Evolutionary conservation across 2,797 vertebrate species (phyloP).

Genomic region (Acanthurus tractus): DNA sequence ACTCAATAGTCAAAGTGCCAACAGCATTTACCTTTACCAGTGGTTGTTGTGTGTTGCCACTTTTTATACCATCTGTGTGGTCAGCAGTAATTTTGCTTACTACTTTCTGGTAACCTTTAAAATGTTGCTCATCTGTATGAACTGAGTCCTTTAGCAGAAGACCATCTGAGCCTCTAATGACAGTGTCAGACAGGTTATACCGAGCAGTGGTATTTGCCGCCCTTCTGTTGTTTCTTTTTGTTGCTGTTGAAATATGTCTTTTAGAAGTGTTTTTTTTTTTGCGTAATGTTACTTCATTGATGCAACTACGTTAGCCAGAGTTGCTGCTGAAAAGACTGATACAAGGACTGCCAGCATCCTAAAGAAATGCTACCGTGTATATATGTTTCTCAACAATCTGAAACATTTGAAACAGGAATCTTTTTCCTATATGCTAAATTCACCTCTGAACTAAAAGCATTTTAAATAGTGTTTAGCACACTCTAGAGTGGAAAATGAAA

Average conservation of each 20-base stretch:
- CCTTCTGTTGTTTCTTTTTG: background rate
- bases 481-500: slow-evolving; percentile 45
- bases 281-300: background rate
- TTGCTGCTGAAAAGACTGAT: slow-evolving; percentile 37
- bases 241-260: background rate
- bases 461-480: slow-evolving; percentile 27
- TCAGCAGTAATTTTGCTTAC: slow-evolving; percentile 30
- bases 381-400: background rate
- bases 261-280: background rate
- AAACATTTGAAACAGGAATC: slow-evolving; percentile 21
- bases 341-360: background rate
- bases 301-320: background rate
- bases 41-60: background rate
- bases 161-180: slow-evolving; percentile 59
- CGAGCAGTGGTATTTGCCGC: slow-evolving; percentile 20
- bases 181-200: slow-evolving; percentile 41
- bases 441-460: slow-evolving; percentile 26
- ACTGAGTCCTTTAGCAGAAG: slow-evolving; percentile 17
- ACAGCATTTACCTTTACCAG: background rate
- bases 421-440: slow-evolving; percentile 3
- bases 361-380: too few relatives aligned
- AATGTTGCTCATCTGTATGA: slow-evolving; percentile 33
- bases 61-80: slow-evolving; percentile 19
- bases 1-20: background rate
- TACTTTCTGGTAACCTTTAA: slow-evolving; percentile 32